These are phyloP conservation scores for Eupristina koningsbergeri DNA, from an alignment of 1,140 invertebrate species.

Conservation along the genomic window DNA sequence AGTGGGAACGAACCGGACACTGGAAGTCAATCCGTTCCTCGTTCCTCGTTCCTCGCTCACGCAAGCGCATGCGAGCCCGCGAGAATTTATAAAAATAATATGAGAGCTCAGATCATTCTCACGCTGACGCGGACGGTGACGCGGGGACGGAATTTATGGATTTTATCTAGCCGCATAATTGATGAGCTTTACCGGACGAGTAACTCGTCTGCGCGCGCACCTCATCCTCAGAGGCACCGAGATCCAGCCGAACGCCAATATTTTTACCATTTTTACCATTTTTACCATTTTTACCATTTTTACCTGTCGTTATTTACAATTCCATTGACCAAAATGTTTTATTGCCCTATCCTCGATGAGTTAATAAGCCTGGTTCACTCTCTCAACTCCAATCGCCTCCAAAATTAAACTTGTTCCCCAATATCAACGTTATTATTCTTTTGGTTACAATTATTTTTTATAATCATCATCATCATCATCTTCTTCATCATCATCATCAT, in stretches of 20 bases:
- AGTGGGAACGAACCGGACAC: conserved; percentile 40
- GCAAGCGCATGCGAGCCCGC: neutral
- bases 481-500: no score
- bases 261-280: neutral
- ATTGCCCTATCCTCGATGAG: conserved; percentile 24
- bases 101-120: conserved; percentile 46
- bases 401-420: neutral
- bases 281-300: neutral
- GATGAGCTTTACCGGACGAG: conserved; percentile 33
- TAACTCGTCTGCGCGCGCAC: neutral
- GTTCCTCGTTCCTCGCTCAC: no score
- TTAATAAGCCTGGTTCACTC: conserved; percentile 28
- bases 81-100: conserved; percentile 52
- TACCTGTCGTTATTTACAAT: conserved; percentile 16
- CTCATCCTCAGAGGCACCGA: neutral
- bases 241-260: no score
- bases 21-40: conserved; percentile 27
- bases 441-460: no score
- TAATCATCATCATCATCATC: no score
- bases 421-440: no score
- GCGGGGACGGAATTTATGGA: conserved; percentile 44
- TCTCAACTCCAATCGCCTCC: neutral
- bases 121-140: conserved; percentile 32
- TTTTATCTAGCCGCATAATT: conserved; percentile 50
- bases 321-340: conserved; percentile 25